Percentiles rank a stretch among this genome's conserved stretches.
Evolutionary conservation across 1,140 invertebrate species (phyloP).

Genomic region (Drosophila kanapiae): DNA sequence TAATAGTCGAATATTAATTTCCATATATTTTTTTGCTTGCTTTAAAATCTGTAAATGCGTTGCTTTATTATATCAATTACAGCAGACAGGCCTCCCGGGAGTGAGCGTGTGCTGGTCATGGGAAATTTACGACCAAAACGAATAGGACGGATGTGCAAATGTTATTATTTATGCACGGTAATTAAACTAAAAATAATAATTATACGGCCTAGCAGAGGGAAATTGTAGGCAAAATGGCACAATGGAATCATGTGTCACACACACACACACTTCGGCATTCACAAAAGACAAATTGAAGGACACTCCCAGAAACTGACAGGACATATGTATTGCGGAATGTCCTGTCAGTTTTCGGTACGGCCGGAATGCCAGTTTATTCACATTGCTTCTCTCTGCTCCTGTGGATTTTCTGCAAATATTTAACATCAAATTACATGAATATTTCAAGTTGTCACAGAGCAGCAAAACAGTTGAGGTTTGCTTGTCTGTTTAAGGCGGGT

Average conservation of each 20-base stretch:
- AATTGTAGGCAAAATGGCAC: background rate
- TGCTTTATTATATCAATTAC: constrained; percentile 15
- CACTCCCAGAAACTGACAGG: constrained; percentile 9
- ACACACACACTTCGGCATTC: background rate
- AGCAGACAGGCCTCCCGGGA: background rate
- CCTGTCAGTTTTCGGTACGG: constrained; percentile 1
- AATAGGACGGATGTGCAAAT: constrained; percentile 4
- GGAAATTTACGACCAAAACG: background rate
- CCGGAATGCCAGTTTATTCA: constrained; percentile 7
- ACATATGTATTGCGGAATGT: constrained; percentile 18
- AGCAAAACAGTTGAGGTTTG: background rate
- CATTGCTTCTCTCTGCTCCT: background rate
- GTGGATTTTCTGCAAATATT: constrained; percentile 15
- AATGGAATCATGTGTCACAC: constrained; percentile 12
- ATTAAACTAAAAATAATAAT: constrained; percentile 19
- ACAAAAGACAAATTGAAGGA: constrained; percentile 18
- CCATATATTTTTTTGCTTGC: background rate
- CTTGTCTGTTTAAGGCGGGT: background rate
- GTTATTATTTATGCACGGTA: constrained; percentile 16
- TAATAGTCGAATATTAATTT: background rate
- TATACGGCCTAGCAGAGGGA: background rate
- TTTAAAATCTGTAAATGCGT: constrained; percentile 1
- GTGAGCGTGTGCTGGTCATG: background rate
- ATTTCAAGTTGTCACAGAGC: constrained; percentile 12
- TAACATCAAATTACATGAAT: constrained; percentile 22